phyloP scores from a whole-genome alignment of 1,140 invertebrate species.

The Polyergus mexicanus region DNA sequence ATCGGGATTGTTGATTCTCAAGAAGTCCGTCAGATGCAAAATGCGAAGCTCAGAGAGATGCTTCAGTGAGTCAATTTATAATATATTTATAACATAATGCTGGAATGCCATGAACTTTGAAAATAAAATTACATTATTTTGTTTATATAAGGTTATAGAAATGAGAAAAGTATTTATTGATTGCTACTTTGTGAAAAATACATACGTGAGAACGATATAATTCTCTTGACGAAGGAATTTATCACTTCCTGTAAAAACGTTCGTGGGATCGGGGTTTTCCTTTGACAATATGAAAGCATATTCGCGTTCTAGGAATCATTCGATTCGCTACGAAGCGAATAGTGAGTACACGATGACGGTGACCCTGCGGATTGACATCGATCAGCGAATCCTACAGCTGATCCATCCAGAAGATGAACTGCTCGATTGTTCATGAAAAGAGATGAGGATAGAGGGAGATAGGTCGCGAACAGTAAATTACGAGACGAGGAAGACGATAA shows the following conservation, averaged over 20 bases:
- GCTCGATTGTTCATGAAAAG: conserved; percentile 42
- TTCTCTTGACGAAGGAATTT: conserved; percentile 4
- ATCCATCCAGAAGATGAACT: conserved; percentile 50
- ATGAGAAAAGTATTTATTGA: not conserved
- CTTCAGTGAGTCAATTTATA: too few relatives aligned
- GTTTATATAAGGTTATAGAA: too few relatives aligned
- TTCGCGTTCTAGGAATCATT: conserved; percentile 48
- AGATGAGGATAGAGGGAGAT: not conserved
- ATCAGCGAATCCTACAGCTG: conserved; percentile 76
- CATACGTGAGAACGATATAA: not conserved
- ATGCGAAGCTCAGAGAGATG: not conserved
- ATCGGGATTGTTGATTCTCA: conserved; percentile 30
- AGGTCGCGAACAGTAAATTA: conserved; percentile 21
- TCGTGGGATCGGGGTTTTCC: not conserved
- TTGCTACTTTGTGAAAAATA: not conserved
- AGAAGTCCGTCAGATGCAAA: conserved; percentile 34
- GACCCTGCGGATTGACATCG: conserved; percentile 76
- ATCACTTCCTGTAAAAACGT: conserved; percentile 11
- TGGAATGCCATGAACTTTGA: not conserved
- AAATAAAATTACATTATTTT: conserved; percentile 1
- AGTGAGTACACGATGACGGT: conserved; percentile 45
- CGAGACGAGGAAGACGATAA: conserved; percentile 17
- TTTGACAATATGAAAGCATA: not conserved
- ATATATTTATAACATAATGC: not conserved
- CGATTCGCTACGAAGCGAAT: conserved; percentile 24